Conservation (phyloP, 2,888 invertebrate genomes). For the Stomorhina lunata region DNA sequence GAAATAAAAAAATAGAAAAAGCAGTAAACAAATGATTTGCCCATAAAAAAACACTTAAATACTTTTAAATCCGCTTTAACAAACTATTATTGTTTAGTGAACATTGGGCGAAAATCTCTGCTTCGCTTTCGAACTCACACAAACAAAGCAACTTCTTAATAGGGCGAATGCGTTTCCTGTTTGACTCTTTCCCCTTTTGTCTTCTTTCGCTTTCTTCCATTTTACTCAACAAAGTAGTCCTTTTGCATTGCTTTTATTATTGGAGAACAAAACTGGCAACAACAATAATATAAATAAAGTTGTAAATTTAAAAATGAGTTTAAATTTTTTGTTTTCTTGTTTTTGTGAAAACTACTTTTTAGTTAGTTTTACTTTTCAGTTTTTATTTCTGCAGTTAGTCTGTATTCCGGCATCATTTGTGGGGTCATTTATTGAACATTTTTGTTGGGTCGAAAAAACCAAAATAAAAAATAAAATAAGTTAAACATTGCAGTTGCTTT, state of each 20-base stretch:
- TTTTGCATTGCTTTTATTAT: neutral
- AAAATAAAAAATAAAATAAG: neutral
- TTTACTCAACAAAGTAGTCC: neutral
- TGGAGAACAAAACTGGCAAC: neutral
- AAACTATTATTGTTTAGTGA: slow-evolving; percentile 57
- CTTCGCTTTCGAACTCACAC: neutral
- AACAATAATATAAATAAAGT: neutral
- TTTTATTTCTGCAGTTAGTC: neutral
- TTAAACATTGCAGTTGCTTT: too few relatives aligned
- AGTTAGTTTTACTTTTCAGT: neutral
- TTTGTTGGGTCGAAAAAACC: neutral
- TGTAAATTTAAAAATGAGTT: slow-evolving; percentile 12
- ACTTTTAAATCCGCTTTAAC: slow-evolving; percentile 60
- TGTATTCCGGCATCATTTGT: slow-evolving; percentile 21
- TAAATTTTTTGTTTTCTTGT: neutral
- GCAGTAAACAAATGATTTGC: slow-evolving; percentile 31
- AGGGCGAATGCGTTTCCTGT: too few relatives aligned
- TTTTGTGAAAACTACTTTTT: neutral
- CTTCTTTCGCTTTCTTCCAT: too few relatives aligned
- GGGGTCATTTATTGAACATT: slow-evolving; percentile 51
- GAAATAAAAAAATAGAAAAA: neutral
- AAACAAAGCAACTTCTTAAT: neutral
- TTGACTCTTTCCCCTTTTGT: too few relatives aligned
- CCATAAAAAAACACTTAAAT: slow-evolving; percentile 54
- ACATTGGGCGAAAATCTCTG: slow-evolving; percentile 2